These are phyloP conservation scores for Nasonia oneida DNA, from an alignment of 2,888 invertebrate genomes.

Conservation along the genomic window DNA sequence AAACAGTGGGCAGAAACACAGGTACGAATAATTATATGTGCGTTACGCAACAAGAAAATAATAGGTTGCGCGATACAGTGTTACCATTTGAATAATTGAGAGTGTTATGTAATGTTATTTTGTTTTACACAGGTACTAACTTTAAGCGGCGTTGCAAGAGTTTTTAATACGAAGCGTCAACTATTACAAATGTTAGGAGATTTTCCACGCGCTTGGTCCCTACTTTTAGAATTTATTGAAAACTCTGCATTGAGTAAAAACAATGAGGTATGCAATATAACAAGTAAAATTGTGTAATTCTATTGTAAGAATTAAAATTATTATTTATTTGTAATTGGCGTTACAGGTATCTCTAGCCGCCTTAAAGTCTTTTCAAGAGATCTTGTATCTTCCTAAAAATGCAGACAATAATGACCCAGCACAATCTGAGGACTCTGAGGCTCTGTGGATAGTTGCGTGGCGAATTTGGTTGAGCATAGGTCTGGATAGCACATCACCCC, in stretches of 20 bases:
- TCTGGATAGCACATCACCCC: constrained; percentile 86
- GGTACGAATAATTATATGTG: constrained; percentile 77
- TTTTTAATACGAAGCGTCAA: constrained; percentile 94
- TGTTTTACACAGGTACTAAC: constrained; percentile 85
- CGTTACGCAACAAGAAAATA: neutral
- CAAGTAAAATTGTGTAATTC: neutral
- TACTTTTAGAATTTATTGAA: constrained; percentile 95
- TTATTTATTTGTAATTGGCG: neutral
- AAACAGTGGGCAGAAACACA: constrained; percentile 99
- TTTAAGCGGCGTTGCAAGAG: constrained; percentile 94
- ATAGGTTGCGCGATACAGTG: neutral
- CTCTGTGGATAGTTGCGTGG: constrained; percentile 92
- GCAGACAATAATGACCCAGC: constrained; percentile 76
- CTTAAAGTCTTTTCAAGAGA: constrained; percentile 97
- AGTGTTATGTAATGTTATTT: neutral
- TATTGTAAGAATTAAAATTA: neutral
- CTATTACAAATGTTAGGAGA: constrained; percentile 92
- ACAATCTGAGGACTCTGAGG: constrained; percentile 79
- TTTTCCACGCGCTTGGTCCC: constrained; percentile 96
- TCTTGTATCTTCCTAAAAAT: constrained; percentile 86
- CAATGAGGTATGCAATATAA: constrained; percentile 85
- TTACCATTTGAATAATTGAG: neutral
- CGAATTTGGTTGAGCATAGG: constrained; percentile 94
- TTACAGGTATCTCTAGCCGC: constrained; percentile 92
- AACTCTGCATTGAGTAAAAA: constrained; percentile 95